Conservation (phyloP, 2,797 vertebrate species). For the Parambassis ranga region DNA sequence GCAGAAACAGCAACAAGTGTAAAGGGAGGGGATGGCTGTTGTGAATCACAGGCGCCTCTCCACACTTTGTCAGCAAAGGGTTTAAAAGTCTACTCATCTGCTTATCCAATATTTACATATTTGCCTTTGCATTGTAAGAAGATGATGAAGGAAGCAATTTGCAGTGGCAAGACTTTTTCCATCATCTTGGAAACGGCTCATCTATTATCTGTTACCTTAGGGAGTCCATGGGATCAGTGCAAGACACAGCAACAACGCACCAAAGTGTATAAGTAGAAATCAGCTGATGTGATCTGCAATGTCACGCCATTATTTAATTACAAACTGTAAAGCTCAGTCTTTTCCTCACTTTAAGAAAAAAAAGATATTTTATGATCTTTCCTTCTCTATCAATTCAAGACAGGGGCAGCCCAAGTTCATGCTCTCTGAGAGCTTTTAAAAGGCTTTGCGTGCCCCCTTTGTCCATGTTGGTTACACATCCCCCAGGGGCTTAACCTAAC, state of each 20-base stretch:
- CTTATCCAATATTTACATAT: conserved; percentile 39
- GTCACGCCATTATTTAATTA: conserved; percentile 21
- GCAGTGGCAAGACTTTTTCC: conserved; percentile 12
- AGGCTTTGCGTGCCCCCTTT: conserved; percentile 46
- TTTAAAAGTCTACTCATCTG: conserved; percentile 38
- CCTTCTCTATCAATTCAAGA: not conserved
- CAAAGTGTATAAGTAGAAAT: too few species aligned
- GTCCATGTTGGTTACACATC: conserved; percentile 17
- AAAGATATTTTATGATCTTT: not conserved
- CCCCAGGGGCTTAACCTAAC: conserved; percentile 13
- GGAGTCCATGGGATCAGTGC: not conserved
- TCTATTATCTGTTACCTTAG: conserved; percentile 13
- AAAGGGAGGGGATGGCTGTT: conserved; percentile 21
- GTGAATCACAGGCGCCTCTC: conserved; percentile 41
- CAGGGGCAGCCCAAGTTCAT: conserved; percentile 25
- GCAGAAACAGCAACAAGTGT: conserved; percentile 49
- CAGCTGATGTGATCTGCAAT: conserved; percentile 3
- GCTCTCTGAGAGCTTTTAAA: conserved; percentile 23
- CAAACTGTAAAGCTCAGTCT: not conserved
- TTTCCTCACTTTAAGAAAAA: not conserved
- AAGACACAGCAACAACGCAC: too few species aligned
- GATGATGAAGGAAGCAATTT: conserved; percentile 19
- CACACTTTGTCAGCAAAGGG: conserved; percentile 31
- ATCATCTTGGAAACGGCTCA: conserved; percentile 24
- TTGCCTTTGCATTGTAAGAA: conserved; percentile 24